phyloP scores from a whole-genome alignment of 2,797 vertebrate genomes.

The Spinus pinus region DNA sequence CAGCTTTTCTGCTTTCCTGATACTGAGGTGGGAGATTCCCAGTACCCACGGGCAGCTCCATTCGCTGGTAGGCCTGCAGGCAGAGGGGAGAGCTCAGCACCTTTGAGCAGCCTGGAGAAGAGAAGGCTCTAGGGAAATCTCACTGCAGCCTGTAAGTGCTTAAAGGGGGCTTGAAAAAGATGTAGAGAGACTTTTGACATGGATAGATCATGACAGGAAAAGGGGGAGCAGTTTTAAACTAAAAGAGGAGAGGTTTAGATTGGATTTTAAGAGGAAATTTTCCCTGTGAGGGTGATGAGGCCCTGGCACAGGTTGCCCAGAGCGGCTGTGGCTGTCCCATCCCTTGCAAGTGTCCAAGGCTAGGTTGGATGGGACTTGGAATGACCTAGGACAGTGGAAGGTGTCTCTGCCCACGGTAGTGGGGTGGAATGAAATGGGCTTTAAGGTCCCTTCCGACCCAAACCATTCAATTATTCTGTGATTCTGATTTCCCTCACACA shows the following conservation, averaged over 20 bases:
- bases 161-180: neutral
- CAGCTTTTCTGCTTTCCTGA: constrained; percentile 78
- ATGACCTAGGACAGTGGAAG: neutral
- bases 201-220: neutral
- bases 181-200: neutral
- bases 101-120: neutral
- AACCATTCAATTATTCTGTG: neutral
- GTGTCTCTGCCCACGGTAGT: neutral
- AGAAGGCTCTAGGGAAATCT: neutral
- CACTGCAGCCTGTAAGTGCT: neutral
- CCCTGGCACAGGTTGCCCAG: neutral
- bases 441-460: neutral
- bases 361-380: neutral
- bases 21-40: constrained; percentile 72
- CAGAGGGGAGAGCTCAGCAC: neutral
- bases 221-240: neutral
- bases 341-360: neutral
- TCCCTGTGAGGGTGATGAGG: neutral
- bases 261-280: neutral
- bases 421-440: neutral
- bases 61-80: neutral
- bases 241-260: neutral
- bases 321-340: neutral
- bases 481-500: neutral
- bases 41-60: neutral